phyloP scores from a whole-genome alignment of 2,113 vertebrate species.

The Gnathonemus longibarbis region DNA sequence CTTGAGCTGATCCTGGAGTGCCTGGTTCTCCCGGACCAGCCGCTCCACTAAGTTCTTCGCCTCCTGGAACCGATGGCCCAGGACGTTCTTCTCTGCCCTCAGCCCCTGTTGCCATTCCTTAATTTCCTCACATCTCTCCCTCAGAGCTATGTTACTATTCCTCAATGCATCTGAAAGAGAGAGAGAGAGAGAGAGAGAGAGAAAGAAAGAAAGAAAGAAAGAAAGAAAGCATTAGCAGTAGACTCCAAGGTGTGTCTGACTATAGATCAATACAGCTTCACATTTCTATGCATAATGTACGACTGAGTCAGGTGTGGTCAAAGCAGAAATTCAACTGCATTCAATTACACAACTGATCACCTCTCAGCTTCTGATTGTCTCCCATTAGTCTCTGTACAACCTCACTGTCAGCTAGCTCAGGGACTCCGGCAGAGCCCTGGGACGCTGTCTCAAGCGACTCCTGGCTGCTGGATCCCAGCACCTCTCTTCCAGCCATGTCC shows the following conservation, averaged over 20 bases:
- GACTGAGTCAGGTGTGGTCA: neutral
- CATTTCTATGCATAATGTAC: neutral
- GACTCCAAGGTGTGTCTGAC: neutral
- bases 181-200: neutral
- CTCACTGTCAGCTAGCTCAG: conserved; percentile 64
- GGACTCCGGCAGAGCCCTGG: conserved; percentile 48
- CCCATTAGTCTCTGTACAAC: conserved; percentile 58
- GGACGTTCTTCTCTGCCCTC: conserved; percentile 69
- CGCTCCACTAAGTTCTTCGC: conserved; percentile 70
- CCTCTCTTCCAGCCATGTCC: conserved; percentile 59
- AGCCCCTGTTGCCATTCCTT: conserved; percentile 66
- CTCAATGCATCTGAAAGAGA: conserved; percentile 64
- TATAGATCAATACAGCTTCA: neutral
- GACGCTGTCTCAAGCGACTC: conserved; percentile 24
- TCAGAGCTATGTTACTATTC: conserved; percentile 71
- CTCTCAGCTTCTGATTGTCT: conserved; percentile 71
- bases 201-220: neutral
- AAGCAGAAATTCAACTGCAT: neutral
- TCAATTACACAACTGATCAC: conserved; percentile 33
- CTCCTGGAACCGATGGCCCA: conserved; percentile 69
- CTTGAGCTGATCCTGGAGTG: conserved; percentile 51
- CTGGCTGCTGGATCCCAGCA: conserved; percentile 34
- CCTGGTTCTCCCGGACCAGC: conserved; percentile 66
- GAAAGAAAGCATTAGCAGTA: neutral
- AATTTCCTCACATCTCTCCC: conserved; percentile 76